phyloP scores from a whole-genome alignment of 2,888 invertebrate species.

The Rhingia rostrata region DNA sequence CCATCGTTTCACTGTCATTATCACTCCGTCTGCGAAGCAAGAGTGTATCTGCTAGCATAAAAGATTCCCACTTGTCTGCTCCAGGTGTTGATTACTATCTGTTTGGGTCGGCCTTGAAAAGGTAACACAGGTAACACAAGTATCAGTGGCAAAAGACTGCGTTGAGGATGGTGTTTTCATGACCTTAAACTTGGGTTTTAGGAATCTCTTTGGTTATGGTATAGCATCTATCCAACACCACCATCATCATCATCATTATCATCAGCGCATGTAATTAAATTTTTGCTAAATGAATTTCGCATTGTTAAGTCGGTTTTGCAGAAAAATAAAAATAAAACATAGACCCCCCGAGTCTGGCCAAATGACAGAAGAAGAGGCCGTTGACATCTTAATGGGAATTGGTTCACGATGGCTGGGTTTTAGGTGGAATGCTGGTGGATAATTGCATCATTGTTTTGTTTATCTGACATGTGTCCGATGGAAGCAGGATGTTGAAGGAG shows the following conservation, averaged over 20 bases:
- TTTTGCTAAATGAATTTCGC: conserved; percentile 54
- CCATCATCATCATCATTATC: conserved; percentile 35
- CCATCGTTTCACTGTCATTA: conserved; percentile 15
- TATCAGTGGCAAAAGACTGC: conserved; percentile 29
- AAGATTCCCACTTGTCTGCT: conserved; percentile 4
- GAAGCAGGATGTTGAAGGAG: too few relatives aligned
- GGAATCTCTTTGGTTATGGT: background rate
- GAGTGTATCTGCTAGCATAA: background rate
- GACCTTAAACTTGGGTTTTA: conserved; percentile 42
- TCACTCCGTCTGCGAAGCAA: conserved; percentile 24
- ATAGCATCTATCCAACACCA: background rate
- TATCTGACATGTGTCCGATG: too few relatives aligned
- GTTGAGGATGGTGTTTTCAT: conserved; percentile 13
- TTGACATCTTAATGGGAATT: conserved; percentile 48
- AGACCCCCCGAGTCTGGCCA: background rate
- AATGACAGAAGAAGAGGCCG: conserved; percentile 6
- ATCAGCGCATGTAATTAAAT: conserved; percentile 41
- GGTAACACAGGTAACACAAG: conserved; percentile 30
- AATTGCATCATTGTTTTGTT: background rate
- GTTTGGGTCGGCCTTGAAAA: conserved; percentile 53
- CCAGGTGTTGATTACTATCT: conserved; percentile 53
- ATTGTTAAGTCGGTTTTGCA: background rate
- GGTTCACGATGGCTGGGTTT: conserved; percentile 42
- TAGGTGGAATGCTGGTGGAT: background rate
- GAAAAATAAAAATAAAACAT: too few relatives aligned